These are phyloP conservation scores for Clostera curtula DNA, from an alignment of 2,888 invertebrate species.

Conservation along the genomic window DNA sequence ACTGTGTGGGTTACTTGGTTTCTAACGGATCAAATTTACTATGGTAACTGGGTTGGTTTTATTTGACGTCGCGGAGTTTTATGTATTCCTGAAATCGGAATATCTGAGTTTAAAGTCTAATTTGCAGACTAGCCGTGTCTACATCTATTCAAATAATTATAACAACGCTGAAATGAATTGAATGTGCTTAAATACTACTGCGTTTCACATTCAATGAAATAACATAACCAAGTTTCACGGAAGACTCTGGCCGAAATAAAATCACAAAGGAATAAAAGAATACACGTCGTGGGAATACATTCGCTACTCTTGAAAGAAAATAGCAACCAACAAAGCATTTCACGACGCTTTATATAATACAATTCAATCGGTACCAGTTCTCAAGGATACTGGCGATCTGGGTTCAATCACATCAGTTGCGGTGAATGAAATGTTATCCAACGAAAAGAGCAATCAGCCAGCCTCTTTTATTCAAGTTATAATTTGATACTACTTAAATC, in stretches of 20 bases:
- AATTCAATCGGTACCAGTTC: slow-evolving; percentile 49
- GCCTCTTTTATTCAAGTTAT: slow-evolving; percentile 19
- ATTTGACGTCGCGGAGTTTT: too few relatives aligned
- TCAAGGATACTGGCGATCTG: slow-evolving; percentile 54
- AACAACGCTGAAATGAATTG: too few relatives aligned
- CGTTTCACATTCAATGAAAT: too few relatives aligned
- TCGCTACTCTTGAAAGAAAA: slow-evolving; percentile 17
- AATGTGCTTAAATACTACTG: too few relatives aligned
- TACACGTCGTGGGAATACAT: slow-evolving; percentile 18
- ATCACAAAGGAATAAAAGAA: slow-evolving; percentile 13
- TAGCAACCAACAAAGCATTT: slow-evolving; percentile 25
- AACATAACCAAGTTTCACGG: background rate
- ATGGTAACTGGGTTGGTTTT: too few relatives aligned
- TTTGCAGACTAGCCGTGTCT: too few relatives aligned
- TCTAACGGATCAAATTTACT: background rate
- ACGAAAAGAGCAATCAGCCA: slow-evolving; percentile 26
- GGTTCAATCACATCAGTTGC: slow-evolving; percentile 62
- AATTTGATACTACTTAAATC: slow-evolving; percentile 9
- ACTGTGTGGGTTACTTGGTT: background rate
- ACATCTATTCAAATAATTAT: too few relatives aligned
- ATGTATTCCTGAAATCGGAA: too few relatives aligned
- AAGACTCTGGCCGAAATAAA: background rate
- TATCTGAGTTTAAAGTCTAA: too few relatives aligned
- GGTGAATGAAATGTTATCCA: slow-evolving; percentile 58
- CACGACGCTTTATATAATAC: slow-evolving; percentile 40